A percentile compares a stretch with the other conserved stretches of the same genome.
phyloP scores from a whole-genome alignment of 2,113 vertebrate genomes.

The Halcyon senegalensis region DNA sequence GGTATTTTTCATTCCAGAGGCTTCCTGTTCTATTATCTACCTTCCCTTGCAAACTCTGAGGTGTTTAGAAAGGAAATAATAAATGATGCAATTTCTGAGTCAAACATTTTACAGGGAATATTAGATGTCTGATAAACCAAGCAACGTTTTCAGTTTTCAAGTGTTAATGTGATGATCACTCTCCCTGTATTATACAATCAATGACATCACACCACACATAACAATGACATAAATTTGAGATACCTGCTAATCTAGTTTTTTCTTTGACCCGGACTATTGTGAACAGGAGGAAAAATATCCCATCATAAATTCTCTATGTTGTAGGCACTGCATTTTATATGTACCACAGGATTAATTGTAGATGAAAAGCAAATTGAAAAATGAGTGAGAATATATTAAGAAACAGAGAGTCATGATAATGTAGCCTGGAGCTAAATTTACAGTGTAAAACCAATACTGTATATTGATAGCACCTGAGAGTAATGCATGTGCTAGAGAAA shows the following conservation, averaged over 20 bases:
- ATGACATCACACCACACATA: background rate
- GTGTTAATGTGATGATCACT: background rate
- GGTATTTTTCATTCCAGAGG: background rate
- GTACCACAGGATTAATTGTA: background rate
- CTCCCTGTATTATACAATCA: background rate
- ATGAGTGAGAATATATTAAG: background rate
- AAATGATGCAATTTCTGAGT: background rate
- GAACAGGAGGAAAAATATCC: background rate
- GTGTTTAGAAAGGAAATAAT: background rate
- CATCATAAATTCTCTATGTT: background rate
- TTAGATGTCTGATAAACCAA: background rate
- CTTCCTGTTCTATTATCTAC: background rate
- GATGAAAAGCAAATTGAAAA: background rate
- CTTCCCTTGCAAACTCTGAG: background rate
- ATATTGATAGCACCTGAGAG: conserved; percentile 32
- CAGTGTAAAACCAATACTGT: conserved; percentile 10
- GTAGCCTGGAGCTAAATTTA: conserved; percentile 32
- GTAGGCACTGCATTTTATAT: background rate
- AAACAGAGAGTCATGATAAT: background rate
- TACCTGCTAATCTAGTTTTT: background rate
- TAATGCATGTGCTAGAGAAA: conserved; percentile 42
- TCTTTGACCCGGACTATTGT: background rate
- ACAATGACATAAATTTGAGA: background rate
- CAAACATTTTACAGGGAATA: background rate
- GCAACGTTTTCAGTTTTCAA: background rate